phyloP scores from a whole-genome alignment of 2,797 vertebrate genomes.

The Spinus pinus region DNA sequence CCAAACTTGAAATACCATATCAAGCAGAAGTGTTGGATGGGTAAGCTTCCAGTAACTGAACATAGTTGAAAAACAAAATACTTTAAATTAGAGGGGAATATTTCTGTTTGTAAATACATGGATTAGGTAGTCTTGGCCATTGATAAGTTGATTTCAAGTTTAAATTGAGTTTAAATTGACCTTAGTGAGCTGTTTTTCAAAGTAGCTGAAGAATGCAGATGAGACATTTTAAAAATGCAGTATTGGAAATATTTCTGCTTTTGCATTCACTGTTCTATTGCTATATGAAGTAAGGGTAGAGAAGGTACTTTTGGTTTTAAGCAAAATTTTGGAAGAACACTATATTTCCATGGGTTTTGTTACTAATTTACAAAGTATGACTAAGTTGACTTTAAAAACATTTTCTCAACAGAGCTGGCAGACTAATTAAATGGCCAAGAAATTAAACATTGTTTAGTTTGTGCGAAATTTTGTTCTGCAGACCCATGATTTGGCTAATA shows the following conservation, averaged over 20 bases:
- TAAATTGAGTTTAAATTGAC: background rate
- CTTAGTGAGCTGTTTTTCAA: background rate
- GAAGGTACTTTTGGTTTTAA: background rate
- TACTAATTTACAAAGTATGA: background rate
- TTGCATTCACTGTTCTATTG: background rate
- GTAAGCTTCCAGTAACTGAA: conserved; percentile 76
- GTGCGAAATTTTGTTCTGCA: background rate
- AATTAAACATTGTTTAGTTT: background rate
- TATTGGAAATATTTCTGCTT: background rate
- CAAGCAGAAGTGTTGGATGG: conserved; percentile 98
- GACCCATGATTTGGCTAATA: background rate
- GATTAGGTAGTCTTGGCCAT: background rate
- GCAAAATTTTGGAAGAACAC: background rate
- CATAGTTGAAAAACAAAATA: background rate
- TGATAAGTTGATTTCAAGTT: background rate
- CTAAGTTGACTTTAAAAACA: background rate
- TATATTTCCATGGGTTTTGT: background rate
- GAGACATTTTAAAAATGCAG: background rate
- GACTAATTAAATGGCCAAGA: background rate
- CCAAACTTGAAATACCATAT: conserved; percentile 98
- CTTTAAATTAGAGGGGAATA: background rate
- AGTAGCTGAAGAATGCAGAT: background rate
- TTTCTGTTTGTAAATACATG: background rate
- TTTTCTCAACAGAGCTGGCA: background rate
- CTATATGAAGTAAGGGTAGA: background rate